Percentiles rank a stretch among this genome's conserved stretches.
Conservation (phyloP, 2,888 invertebrate species). For the Thera obeliscata region DNA sequence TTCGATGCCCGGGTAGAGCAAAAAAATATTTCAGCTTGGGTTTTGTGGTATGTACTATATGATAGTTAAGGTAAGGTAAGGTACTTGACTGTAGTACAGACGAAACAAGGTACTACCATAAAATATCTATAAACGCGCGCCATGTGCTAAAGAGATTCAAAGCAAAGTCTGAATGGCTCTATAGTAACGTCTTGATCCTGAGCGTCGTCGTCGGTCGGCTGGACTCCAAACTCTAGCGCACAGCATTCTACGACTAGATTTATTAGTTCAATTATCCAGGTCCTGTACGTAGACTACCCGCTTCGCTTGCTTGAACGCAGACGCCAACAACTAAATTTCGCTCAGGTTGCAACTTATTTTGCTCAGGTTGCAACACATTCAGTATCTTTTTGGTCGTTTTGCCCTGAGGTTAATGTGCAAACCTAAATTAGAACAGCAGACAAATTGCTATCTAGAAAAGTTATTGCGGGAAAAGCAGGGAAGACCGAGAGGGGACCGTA, state of each 20-base stretch:
- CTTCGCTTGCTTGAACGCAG: constrained; percentile 73
- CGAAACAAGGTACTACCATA: no score
- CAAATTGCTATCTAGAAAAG: constrained; percentile 29
- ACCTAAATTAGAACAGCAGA: constrained; percentile 45
- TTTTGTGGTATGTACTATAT: no score
- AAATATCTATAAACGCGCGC: background rate
- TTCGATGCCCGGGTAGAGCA: no score
- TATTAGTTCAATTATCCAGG: constrained; percentile 82
- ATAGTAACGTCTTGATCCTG: constrained; percentile 65
- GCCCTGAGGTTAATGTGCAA: constrained; percentile 46
- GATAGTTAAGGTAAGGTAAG: no score
- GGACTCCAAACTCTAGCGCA: constrained; percentile 51
- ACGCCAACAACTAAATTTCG: constrained; percentile 77
- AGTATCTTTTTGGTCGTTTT: constrained; percentile 52
- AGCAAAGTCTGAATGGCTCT: constrained; percentile 7
- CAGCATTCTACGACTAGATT: constrained; percentile 74
- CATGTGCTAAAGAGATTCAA: constrained; percentile 6
- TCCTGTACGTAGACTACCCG: constrained; percentile 60
- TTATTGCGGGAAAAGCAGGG: constrained; percentile 15
- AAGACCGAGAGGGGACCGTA: background rate
- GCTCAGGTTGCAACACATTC: constrained; percentile 55
- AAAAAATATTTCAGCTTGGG: no score
- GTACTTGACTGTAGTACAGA: no score
- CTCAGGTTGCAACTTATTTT: constrained; percentile 65
- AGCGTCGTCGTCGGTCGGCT: constrained; percentile 44